Evolutionary conservation across 1,140 invertebrate species (phyloP), one percentile per base, ranked within the genome.

Genomic region (Phthorimaea operculella): DNA sequence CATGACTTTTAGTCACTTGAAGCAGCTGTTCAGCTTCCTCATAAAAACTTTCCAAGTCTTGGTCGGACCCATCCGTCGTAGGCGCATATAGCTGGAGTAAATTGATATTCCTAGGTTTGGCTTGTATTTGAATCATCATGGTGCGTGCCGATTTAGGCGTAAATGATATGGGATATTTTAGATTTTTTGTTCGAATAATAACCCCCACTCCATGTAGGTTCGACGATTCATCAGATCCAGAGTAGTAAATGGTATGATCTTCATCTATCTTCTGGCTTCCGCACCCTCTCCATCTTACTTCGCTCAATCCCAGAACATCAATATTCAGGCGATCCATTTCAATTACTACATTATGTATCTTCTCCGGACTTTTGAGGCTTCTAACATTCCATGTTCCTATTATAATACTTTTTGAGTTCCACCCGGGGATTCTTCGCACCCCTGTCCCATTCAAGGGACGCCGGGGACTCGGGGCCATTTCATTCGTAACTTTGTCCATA

Each of bases 321-420:
- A 57, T 36, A 3, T 51, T 33, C 9, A 59, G 15, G 5, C 61
- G 54, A 12, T 63, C 33, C 57, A 59, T 59, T 59, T 63, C 55
- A 16, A 50, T 57, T 7, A 51, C 50, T 10, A 59, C 39, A 44
- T 63, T 63, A 9, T 49, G 39, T 12, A 57, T 16, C 55, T 59
- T 63, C 44, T 53, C 57, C 7, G 34, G 7, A 36, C 12, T 36
- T 12, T 36, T 12, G 12, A 36, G 34, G 34, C 34, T 36, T 36
- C 34, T 7, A 36, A 36, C 34, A 36, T 36, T 39, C 60, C 63
- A 62, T 15, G 60, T 66, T 54, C 58, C 52, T 14, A 60, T 54
- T 53, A 33, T 64, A 3, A 60, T 39, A 17, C 11, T 5, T 49
- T 16, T 55, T n/a, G n/a, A n/a, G n/a, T n/a, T n/a, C 48, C 59